Conservation (phyloP, 1,140 invertebrate genomes). For the Drosophila azteca region DNA sequence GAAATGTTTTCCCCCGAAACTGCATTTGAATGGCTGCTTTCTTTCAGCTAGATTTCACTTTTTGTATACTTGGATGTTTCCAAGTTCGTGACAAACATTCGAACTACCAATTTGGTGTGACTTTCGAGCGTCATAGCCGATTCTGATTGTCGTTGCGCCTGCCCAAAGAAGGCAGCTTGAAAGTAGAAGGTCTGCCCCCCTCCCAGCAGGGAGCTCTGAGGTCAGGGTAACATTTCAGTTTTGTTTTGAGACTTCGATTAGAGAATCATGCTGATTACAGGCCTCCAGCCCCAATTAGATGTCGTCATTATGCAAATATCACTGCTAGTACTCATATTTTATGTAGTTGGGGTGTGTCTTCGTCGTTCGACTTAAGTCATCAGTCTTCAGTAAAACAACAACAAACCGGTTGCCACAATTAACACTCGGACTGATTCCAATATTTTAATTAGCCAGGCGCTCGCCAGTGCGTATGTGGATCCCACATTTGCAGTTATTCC, state of each 20-base stretch:
- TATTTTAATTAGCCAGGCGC: constrained; percentile 8
- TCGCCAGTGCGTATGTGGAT: not conserved
- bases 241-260: constrained; percentile 12
- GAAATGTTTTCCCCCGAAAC: constrained; percentile 15
- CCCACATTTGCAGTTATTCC: constrained; percentile 8
- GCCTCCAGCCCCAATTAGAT: constrained; percentile 16
- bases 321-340: constrained; percentile 1
- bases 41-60: constrained; percentile 57
- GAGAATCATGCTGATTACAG: constrained; percentile 16
- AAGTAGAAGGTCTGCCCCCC: constrained; percentile 6
- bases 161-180: constrained; percentile 37
- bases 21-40: constrained; percentile 37
- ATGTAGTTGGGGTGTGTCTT: constrained; percentile 40
- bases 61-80: constrained; percentile 14
- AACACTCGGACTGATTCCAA: constrained; percentile 12
- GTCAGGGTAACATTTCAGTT: too few relatives aligned
- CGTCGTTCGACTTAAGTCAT: constrained; percentile 37
- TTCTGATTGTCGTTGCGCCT: constrained; percentile 8
- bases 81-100: constrained; percentile 65
- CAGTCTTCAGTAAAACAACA: constrained; percentile 26
- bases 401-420: constrained; percentile 48
- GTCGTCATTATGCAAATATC: constrained; percentile 62
- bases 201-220: too few relatives aligned
- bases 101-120: constrained; percentile 50
- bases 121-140: constrained; percentile 45